Evolutionary conservation across 1,140 invertebrate species (phyloP).

Genomic region (Drosophila pseudoananassae): DNA sequence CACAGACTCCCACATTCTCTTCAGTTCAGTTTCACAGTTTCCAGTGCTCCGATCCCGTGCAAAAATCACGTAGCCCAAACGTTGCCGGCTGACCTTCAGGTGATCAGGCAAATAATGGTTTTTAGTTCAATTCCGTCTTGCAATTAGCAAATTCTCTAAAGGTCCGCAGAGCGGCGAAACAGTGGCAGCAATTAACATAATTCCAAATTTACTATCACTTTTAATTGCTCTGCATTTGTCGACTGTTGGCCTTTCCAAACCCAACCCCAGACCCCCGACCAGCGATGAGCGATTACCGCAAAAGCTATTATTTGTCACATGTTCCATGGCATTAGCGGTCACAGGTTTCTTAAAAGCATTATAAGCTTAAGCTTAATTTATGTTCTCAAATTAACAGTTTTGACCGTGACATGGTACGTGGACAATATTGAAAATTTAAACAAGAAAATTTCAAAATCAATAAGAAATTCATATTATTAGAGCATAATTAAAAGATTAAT

Average conservation of each 20-base stretch:
- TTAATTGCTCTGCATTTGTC: constrained; percentile 65
- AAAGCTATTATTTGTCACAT: constrained; percentile 20
- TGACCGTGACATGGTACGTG: constrained; percentile 18
- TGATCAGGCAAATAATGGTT: constrained; percentile 56
- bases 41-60: constrained; percentile 43
- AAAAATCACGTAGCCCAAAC: constrained; percentile 46
- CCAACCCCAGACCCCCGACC: background rate
- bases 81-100: constrained; percentile 48
- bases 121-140: constrained; percentile 71
- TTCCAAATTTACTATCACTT: constrained; percentile 70
- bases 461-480: background rate
- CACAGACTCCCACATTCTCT: constrained; percentile 16
- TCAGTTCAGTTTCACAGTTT: constrained; percentile 1
- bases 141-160: constrained; percentile 58
- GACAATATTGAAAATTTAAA: background rate
- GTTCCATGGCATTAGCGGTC: constrained; percentile 22
- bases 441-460: background rate
- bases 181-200: constrained; percentile 70
- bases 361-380: background rate
- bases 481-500: background rate
- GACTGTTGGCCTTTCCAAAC: constrained; percentile 61
- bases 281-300: constrained; percentile 27
- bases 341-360: constrained; percentile 4
- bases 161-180: constrained; percentile 33
- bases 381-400: constrained; percentile 1